A percentile compares a stretch with the other conserved stretches of the same genome.
Conservation (phyloP, 2,888 invertebrate species). For the Arctia plantaginis region DNA sequence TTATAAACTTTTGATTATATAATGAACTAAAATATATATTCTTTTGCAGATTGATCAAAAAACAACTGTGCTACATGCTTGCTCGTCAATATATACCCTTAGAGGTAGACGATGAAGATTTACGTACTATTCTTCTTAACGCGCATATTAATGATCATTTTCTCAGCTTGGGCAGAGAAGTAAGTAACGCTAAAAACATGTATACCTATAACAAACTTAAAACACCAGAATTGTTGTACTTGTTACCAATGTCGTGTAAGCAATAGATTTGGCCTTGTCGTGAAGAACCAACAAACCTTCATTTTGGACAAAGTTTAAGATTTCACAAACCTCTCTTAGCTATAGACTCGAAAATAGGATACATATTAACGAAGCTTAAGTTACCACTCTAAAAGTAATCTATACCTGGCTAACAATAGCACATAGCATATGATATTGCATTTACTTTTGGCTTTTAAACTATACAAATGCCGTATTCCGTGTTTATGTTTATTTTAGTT, state of each 20-base stretch:
- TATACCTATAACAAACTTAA: neutral
- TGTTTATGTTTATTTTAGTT: neutral
- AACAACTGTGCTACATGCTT: conserved; percentile 98
- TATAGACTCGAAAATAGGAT: neutral
- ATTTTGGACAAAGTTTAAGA: neutral
- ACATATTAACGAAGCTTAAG: neutral
- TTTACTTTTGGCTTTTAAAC: neutral
- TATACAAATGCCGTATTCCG: neutral
- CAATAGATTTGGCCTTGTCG: neutral
- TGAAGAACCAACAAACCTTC: neutral
- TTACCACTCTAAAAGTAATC: neutral
- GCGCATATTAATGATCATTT: conserved; percentile 97
- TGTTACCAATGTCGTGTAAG: neutral
- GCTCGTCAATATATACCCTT: conserved; percentile 97
- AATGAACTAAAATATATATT: neutral
- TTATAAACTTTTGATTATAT: neutral
- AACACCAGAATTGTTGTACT: neutral
- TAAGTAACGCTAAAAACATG: conserved; percentile 54
- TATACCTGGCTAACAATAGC: neutral
- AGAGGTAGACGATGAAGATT: conserved; percentile 93
- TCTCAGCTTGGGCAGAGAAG: conserved; percentile 96
- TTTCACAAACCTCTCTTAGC: neutral
- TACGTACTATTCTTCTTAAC: conserved; percentile 97
- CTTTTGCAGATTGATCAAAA: conserved; percentile 90
- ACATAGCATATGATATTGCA: neutral